A percentile compares a stretch with the other conserved stretches of the same genome.
These are phyloP conservation scores for Pyrochroa serraticornis DNA, from an alignment of 2,888 invertebrate genomes.

Conservation along the genomic window DNA sequence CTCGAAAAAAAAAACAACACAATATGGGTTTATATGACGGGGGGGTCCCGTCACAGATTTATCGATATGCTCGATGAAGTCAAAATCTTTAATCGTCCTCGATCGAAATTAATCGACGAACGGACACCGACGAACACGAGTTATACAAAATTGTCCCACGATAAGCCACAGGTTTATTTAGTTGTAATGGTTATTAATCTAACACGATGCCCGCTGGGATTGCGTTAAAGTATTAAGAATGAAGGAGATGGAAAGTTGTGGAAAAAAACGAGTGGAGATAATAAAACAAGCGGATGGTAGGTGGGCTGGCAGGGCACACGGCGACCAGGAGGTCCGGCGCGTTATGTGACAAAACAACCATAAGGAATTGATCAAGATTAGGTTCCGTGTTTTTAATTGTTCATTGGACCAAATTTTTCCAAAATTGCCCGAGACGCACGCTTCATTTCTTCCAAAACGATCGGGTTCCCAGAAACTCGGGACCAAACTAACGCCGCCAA, in stretches of 20 bases:
- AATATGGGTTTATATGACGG: not conserved
- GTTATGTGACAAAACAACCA: conserved; percentile 58
- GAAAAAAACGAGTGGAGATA: conserved; percentile 48
- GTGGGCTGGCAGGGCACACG: conserved; percentile 53
- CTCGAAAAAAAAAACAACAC: conserved; percentile 9
- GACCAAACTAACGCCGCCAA: too few relatives aligned
- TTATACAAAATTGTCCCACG: conserved; percentile 41
- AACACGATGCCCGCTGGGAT: conserved; percentile 46
- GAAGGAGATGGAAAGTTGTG: conserved; percentile 38
- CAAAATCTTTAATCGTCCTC: not conserved
- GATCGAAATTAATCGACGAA: not conserved
- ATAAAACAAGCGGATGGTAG: conserved; percentile 55
- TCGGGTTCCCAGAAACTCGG: too few relatives aligned
- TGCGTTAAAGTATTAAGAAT: conserved; percentile 43
- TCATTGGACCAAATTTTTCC: conserved; percentile 54
- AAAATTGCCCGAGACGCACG: not conserved
- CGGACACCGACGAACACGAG: conserved; percentile 7
- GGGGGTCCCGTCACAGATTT: not conserved
- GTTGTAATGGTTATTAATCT: conserved; percentile 54
- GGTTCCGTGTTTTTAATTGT: conserved; percentile 56
- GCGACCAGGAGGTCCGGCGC: conserved; percentile 57
- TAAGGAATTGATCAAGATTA: conserved; percentile 58
- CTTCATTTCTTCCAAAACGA: not conserved
- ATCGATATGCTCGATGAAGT: conserved; percentile 8
- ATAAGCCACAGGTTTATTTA: conserved; percentile 49